Conservation (phyloP, 23 tunicate genomes). For the Diplosoma virens region DNA sequence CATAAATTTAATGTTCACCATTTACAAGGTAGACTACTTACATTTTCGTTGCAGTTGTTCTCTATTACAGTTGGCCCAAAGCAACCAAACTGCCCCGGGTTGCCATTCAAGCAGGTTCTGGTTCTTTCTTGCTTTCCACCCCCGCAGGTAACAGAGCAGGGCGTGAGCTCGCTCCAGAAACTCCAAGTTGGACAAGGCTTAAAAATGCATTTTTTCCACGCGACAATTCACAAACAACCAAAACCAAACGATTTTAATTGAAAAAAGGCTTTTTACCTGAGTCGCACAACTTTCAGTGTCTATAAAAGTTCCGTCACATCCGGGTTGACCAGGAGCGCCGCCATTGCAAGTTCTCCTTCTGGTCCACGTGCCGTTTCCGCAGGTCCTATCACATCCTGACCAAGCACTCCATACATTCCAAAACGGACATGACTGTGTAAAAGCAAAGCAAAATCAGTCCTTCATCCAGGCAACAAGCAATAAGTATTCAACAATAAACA, state of each 20-base stretch:
- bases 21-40: too few relatives aligned
- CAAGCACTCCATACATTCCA: conserved; percentile 59
- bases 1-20: too few relatives aligned
- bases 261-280: not conserved
- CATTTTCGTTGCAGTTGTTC: conserved; percentile 50
- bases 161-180: conserved; percentile 25
- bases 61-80: conserved; percentile 17
- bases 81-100: conserved; percentile 35
- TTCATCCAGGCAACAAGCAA: too few relatives aligned
- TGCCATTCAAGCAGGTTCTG: conserved; percentile 54
- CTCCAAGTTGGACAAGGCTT: conserved; percentile 80
- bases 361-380: conserved; percentile 30
- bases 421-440: conserved; percentile 19
- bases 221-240: not conserved
- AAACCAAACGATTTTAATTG: not conserved
- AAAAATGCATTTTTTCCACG: not conserved
- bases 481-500: too few relatives aligned
- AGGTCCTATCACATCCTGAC: conserved; percentile 36
- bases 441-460: too few relatives aligned
- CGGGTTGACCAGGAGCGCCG: not conserved
- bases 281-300: conserved; percentile 1
- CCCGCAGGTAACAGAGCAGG: conserved; percentile 64
- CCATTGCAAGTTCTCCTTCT: not conserved
- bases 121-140: conserved; percentile 41
- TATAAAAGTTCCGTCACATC: not conserved